Evolutionary conservation across 1,140 invertebrate species (phyloP).

Genomic region (Zelostemma sp.): DNA sequence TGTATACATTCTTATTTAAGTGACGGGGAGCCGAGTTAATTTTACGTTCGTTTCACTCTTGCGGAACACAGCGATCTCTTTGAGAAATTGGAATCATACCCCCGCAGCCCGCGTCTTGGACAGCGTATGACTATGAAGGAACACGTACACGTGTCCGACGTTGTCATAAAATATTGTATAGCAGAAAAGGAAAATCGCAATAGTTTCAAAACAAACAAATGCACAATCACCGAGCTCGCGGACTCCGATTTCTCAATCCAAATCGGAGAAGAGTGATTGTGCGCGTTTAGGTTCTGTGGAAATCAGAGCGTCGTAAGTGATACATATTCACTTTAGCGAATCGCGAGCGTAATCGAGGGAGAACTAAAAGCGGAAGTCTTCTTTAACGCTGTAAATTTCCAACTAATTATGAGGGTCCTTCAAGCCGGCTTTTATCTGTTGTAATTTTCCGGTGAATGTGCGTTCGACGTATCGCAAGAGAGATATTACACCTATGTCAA

Average conservation of each 20-base stretch:
- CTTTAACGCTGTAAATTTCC: too few species aligned
- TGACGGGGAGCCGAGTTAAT: slow-evolving; percentile 11
- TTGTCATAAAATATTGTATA: slow-evolving; percentile 37
- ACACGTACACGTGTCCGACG: slow-evolving; percentile 31
- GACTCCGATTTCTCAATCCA: neutral
- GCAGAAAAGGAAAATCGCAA: slow-evolving; percentile 17
- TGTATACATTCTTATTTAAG: too few species aligned
- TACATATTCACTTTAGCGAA: neutral
- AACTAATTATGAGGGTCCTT: too few species aligned
- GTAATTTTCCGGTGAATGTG: slow-evolving; percentile 9
- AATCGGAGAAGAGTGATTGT: neutral
- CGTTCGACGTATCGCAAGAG: slow-evolving; percentile 23
- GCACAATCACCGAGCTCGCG: neutral
- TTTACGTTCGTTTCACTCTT: slow-evolving; percentile 18
- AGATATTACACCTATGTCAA: slow-evolving; percentile 19
- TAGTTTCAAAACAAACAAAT: slow-evolving; percentile 1
- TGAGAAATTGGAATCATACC: slow-evolving; percentile 54
- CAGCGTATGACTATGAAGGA: slow-evolving; percentile 38
- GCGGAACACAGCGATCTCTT: slow-evolving; percentile 22
- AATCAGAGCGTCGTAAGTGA: slow-evolving; percentile 3
- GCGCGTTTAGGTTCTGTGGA: neutral
- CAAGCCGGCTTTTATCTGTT: too few species aligned
- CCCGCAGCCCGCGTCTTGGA: slow-evolving; percentile 39
- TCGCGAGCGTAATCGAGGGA: neutral
- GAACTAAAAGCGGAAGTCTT: too few species aligned